Percentiles rank a stretch among this genome's conserved stretches.
Evolutionary conservation across 2,113 vertebrate genomes (phyloP).

Genomic region (Opisthocomus hoazin): DNA sequence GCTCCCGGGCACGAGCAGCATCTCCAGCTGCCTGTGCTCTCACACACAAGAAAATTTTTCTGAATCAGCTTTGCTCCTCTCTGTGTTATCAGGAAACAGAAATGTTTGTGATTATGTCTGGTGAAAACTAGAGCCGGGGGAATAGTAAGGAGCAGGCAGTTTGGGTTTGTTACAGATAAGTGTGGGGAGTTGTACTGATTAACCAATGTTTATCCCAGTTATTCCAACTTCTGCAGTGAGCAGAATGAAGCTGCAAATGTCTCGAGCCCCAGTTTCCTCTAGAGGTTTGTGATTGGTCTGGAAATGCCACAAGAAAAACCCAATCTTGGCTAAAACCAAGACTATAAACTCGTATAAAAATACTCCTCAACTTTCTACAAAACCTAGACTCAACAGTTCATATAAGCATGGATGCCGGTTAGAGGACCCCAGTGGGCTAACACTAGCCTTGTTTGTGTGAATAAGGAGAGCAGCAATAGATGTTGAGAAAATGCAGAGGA

Average conservation of each 20-base stretch:
- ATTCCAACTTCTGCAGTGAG: conserved; percentile 4
- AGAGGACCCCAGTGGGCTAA: neutral
- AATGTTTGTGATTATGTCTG: conserved; percentile 35
- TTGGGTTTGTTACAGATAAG: conserved; percentile 27
- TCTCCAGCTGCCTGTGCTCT: neutral
- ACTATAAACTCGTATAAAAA: neutral
- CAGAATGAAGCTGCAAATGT: neutral
- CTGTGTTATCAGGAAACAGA: conserved; percentile 1
- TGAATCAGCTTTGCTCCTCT: neutral
- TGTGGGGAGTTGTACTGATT: neutral
- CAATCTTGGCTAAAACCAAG: neutral
- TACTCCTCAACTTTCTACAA: neutral
- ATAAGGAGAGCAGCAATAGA: neutral
- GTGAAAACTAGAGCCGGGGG: neutral
- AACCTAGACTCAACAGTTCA: neutral
- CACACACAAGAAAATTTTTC: neutral
- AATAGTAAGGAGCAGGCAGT: conserved; percentile 4
- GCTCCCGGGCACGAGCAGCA: neutral
- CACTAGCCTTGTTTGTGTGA: neutral
- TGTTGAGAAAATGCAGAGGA: neutral
- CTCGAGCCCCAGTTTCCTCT: neutral
- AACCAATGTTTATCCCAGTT: conserved; percentile 22
- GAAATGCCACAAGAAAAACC: neutral
- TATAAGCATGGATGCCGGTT: neutral
- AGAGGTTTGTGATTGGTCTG: neutral